These are phyloP conservation scores for Agriotes lineatus DNA, from an alignment of 2,888 invertebrate genomes.

Conservation along the genomic window DNA sequence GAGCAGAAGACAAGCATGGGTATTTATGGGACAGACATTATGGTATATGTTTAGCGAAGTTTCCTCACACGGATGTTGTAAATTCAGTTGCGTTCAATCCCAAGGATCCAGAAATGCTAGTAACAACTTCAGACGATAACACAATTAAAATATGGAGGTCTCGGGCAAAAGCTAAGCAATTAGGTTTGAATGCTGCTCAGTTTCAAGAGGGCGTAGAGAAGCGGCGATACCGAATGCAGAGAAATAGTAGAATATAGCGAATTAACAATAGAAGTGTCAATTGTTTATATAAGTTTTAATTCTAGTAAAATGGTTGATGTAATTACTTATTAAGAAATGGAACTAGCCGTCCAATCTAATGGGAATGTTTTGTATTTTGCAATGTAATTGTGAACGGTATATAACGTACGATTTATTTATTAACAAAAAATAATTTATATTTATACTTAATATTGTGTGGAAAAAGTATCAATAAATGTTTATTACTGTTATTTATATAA, in stretches of 20 bases:
- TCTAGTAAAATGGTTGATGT: background rate
- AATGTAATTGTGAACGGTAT: conserved; percentile 25
- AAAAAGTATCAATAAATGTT: conserved; percentile 39
- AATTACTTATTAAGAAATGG: conserved; percentile 25
- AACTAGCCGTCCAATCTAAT: conserved; percentile 39
- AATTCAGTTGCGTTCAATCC: conserved; percentile 90
- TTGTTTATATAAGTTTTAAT: conserved; percentile 5
- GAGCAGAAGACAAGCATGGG: conserved; percentile 86
- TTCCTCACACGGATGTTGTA: conserved; percentile 83
- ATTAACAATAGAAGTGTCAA: conserved; percentile 5
- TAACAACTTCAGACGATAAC: conserved; percentile 86
- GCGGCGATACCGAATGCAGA: conserved; percentile 54
- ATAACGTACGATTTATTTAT: conserved; percentile 30
- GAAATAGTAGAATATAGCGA: conserved; percentile 27
- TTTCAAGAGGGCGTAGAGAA: conserved; percentile 66
- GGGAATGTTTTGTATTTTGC: conserved; percentile 37
- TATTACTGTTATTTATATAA: conserved; percentile 35
- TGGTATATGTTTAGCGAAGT: conserved; percentile 80
- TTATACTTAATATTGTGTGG: conserved; percentile 40
- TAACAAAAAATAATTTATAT: conserved; percentile 41
- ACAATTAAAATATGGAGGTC: conserved; percentile 77
- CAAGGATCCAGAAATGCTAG: conserved; percentile 81
- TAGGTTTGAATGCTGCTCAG: conserved; percentile 64
- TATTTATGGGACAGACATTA: conserved; percentile 90
- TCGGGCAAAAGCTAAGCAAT: conserved; percentile 65